These are phyloP conservation scores for Heliconius erato DNA, from an alignment of 2,888 invertebrate species.

Conservation along the genomic window DNA sequence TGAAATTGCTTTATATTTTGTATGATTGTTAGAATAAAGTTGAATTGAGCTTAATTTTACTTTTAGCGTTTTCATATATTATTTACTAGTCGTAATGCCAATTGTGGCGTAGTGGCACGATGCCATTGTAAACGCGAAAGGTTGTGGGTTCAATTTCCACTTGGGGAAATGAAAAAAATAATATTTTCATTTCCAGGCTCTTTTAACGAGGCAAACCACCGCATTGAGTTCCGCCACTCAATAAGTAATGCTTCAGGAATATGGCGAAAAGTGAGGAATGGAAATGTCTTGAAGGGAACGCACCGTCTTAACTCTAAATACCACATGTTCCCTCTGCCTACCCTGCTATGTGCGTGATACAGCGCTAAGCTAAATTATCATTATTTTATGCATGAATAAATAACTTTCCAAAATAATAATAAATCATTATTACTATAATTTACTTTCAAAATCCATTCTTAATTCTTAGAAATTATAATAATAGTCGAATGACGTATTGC, in stretches of 20 bases:
- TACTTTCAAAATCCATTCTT: background rate
- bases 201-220: background rate
- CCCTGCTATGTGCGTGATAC: background rate
- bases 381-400: background rate
- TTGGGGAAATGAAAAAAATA: background rate
- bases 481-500: conserved; percentile 52
- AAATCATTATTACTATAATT: background rate
- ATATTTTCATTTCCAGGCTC: background rate
- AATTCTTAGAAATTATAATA: conserved; percentile 5
- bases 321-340: too few relatives aligned
- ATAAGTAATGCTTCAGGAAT: background rate
- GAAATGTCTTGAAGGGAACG: too few relatives aligned
- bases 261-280: background rate
- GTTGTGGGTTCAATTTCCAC: background rate
- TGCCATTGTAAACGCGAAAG: background rate
- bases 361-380: background rate
- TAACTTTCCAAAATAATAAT: background rate
- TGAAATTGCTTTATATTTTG: conserved; percentile 1
- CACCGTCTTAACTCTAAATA: too few relatives aligned
- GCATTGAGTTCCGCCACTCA: background rate
- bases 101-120: background rate
- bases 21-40: background rate
- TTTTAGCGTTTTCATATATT: background rate
- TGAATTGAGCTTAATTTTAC: background rate
- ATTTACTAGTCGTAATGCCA: background rate